Conservation (phyloP, 2,113 vertebrate genomes). For the Pachyramphus minor region DNA sequence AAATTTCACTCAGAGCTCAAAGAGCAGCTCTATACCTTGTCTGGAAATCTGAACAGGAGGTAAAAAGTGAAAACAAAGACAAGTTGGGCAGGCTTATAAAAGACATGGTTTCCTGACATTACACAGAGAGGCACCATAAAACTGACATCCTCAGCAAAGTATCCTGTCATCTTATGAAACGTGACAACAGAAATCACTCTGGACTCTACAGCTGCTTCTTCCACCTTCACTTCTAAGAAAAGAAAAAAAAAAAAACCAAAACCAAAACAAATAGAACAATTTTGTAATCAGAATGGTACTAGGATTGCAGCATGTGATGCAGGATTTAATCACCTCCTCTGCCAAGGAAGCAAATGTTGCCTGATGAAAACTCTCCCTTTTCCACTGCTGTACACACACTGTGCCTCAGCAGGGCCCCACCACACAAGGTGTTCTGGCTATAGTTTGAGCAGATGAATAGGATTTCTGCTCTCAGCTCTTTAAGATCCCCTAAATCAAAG, state of each 20-base stretch:
- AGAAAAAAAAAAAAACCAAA: neutral
- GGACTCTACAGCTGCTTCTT: neutral
- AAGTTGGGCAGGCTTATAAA: neutral
- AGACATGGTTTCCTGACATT: neutral
- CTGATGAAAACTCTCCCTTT: neutral
- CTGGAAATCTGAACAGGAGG: neutral
- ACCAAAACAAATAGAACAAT: neutral
- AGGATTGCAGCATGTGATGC: neutral
- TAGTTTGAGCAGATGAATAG: neutral
- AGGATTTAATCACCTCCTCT: neutral
- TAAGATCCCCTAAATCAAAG: neutral
- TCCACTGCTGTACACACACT: neutral
- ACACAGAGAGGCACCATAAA: neutral
- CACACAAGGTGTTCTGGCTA: neutral
- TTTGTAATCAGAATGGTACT: neutral
- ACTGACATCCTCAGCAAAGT: neutral
- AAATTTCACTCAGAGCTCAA: conserved; percentile 14
- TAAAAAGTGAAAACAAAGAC: conserved; percentile 17
- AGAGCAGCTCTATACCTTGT: neutral
- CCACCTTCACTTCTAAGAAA: neutral
- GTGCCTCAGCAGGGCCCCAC: fast-evolving
- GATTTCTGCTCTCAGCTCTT: neutral
- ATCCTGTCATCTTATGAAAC: neutral
- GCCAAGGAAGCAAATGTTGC: neutral
- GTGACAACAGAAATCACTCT: neutral